Base-by-base conservation (phyloP, 2,797 vertebrate species). In the Melanotaenia boesemani region DNA sequence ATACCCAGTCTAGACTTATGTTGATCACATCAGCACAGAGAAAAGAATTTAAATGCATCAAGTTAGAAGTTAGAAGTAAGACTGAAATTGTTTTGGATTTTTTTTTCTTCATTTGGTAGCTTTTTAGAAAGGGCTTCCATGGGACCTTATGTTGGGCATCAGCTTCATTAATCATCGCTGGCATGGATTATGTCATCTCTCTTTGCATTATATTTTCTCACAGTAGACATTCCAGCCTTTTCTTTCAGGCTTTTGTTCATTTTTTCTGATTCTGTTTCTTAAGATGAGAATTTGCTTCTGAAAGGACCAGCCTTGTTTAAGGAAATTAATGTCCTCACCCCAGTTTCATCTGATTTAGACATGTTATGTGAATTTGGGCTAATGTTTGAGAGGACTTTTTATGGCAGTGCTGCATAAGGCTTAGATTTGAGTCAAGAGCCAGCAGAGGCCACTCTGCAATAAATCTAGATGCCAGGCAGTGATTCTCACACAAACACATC, bases 41-140 rank as follows among this genome's bases (percentile, higher is more conserved):
- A 81, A 86, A 80, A 82, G 88, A 85, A 90, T 93, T 83, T 88
- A 82, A 90, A 88, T 91, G 86, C 77, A 82, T 89, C 72, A 56
- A 76, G 83, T 87, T 72, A 63, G 67, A 64, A 61, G 74, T 55
- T 34, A 63, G 70, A 61, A 13, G 5, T 61, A 79, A 50, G 73
- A 82, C 83, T 66, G 67, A 84, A 90, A 90, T 82, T 66, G 76
- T 85, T 67, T 83, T 85, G 4, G 15, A 1, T 69, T 79, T 79
- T 63, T 76, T 15, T 80, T 60, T 48, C 1, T 20, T 48, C 20
- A 9, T 46, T 46, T 20, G 60, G 63, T 77, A 70, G 73, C 64
- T 81, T 88, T 83, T 83, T 84, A 81, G 64, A 86, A 89, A 86
- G 82, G 72, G 72, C 81, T 78, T 72, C 78, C 64, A 61, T 64